Conservation (phyloP, 2,797 vertebrate genomes). For the Anabas testudineus region DNA sequence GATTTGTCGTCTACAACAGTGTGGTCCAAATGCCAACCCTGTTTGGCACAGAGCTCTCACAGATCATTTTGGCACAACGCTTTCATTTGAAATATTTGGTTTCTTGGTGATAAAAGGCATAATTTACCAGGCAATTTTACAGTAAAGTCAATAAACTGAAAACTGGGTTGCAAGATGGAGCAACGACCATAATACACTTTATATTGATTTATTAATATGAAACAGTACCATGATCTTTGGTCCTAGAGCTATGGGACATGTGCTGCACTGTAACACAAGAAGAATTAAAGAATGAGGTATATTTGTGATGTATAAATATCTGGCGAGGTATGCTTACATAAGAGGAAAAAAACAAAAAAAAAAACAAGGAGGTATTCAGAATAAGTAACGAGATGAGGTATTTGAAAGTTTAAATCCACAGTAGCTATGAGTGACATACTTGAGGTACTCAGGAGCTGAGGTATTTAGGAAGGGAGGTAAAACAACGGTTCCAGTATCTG, state of each 20-base stretch:
- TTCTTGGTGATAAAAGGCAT: slow-evolving; percentile 71
- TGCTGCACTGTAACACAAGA: slow-evolving; percentile 57
- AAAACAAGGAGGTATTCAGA: slow-evolving; percentile 76
- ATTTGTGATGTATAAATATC: slow-evolving; percentile 64
- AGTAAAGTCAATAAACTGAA: slow-evolving; percentile 54
- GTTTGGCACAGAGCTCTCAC: slow-evolving; percentile 80
- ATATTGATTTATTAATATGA: slow-evolving; percentile 29
- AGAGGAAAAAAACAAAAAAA: slow-evolving; percentile 65
- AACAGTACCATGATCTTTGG: slow-evolving; percentile 80
- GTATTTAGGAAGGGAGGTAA: slow-evolving; percentile 49
- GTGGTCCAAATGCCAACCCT: slow-evolving; percentile 66
- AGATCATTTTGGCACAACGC: slow-evolving; percentile 80
- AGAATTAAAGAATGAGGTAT: slow-evolving; percentile 67
- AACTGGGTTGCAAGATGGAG: slow-evolving; percentile 38
- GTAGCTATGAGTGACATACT: slow-evolving; percentile 58
- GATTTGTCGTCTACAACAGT: slow-evolving; percentile 51
- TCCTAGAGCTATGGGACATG: slow-evolving; percentile 69
- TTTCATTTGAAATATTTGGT: slow-evolving; percentile 73
- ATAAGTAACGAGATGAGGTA: slow-evolving; percentile 72
- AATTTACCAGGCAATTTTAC: slow-evolving; percentile 65
- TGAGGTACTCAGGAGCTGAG: slow-evolving; percentile 74
- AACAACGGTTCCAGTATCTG: slow-evolving; percentile 14
- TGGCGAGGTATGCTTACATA: slow-evolving; percentile 65
- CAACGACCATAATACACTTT: slow-evolving; percentile 39
- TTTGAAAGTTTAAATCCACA: slow-evolving; percentile 68